A percentile compares a stretch with the other conserved stretches of the same genome.
Conservation (phyloP, 2,113 vertebrate genomes). For the Crotalus tigris region DNA sequence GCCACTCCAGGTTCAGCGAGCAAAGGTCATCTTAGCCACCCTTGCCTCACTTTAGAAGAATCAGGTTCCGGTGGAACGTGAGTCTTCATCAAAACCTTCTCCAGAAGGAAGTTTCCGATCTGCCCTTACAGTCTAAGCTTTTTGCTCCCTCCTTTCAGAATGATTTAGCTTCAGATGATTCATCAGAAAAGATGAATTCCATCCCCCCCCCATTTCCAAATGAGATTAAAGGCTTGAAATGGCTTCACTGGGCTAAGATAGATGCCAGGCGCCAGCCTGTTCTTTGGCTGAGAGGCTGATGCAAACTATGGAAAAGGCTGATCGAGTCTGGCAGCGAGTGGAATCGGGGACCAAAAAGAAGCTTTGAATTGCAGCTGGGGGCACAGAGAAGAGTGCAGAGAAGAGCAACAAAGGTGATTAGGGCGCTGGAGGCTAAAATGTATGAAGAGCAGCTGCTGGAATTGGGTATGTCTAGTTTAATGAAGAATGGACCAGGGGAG, state of each 20-base stretch:
- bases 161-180: conserved; percentile 46
- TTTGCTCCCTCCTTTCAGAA: background rate
- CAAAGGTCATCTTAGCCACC: background rate
- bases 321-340: background rate
- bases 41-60: background rate
- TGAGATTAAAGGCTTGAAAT: conserved; percentile 57
- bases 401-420: background rate
- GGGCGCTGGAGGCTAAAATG: background rate
- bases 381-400: background rate
- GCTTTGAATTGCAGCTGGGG: background rate
- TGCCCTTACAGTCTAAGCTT: background rate
- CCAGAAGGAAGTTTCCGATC: background rate
- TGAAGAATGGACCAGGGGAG: too few species aligned
- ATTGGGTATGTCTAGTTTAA: background rate
- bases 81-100: background rate
- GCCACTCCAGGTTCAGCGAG: background rate
- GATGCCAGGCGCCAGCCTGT: fast-evolving
- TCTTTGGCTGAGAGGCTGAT: background rate
- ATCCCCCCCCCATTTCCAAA: conserved; percentile 5
- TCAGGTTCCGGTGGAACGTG: background rate
- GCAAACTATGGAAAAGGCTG: background rate
- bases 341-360: background rate
- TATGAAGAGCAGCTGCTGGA: background rate
- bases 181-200: conserved; percentile 58
- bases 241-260: conserved; percentile 48